Conservation (phyloP, 2,797 vertebrate genomes). For the Argya squamiceps region DNA sequence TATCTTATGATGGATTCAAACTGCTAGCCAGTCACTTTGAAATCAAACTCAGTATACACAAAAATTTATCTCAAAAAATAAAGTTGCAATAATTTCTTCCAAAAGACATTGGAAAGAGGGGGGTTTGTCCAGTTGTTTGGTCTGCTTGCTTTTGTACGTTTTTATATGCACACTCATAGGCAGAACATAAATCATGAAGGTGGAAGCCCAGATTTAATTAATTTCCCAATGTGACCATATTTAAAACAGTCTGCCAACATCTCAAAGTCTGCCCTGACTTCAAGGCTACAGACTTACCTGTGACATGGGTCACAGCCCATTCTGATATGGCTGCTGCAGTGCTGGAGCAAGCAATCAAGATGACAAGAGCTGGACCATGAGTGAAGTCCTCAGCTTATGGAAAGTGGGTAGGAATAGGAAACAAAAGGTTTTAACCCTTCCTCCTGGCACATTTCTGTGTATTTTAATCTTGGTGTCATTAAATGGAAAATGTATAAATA, state of each 20-base stretch:
- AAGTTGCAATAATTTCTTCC: neutral
- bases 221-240: neutral
- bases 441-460: neutral
- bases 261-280: neutral
- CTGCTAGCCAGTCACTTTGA: neutral
- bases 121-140: neutral
- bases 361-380: neutral
- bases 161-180: neutral
- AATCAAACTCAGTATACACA: neutral
- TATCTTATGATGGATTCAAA: neutral
- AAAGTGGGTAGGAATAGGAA: neutral
- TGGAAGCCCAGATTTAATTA: neutral
- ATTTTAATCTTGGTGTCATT: neutral
- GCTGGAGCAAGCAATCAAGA: neutral
- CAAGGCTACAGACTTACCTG: neutral
- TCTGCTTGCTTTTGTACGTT: neutral
- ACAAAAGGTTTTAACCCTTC: neutral
- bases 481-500: neutral
- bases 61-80: neutral
- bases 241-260: neutral
- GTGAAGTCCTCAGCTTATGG: neutral
- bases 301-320: neutral
- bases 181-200: neutral
- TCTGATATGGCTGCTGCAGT: neutral
- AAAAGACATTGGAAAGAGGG: neutral